Conservation (phyloP, 2,888 invertebrate genomes). For the Cantharis lateralis region DNA sequence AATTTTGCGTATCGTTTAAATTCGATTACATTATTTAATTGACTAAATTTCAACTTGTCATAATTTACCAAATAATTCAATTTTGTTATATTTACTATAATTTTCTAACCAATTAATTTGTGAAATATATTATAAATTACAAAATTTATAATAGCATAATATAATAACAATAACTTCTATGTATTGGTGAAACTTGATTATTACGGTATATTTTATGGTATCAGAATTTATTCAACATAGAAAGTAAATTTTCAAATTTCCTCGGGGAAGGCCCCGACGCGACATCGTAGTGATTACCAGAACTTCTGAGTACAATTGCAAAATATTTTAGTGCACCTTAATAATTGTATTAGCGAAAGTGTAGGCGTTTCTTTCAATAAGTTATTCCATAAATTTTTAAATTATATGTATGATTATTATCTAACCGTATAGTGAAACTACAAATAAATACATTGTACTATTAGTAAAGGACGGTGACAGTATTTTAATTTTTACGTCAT, state of each 20-base stretch:
- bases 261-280: background rate
- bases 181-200: background rate
- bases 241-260: background rate
- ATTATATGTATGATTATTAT: background rate
- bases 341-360: background rate
- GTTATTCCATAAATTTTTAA: background rate
- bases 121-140: background rate
- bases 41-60: background rate
- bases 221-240: background rate
- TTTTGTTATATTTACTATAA: background rate
- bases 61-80: background rate
- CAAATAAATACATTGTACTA: background rate
- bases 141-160: background rate
- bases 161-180: background rate
- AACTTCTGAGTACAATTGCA: background rate
- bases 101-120: background rate
- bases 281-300: background rate
- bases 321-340: background rate
- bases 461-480: background rate
- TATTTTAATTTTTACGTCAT: background rate
- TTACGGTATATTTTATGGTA: background rate
- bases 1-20: background rate
- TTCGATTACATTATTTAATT: background rate
- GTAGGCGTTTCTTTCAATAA: background rate
- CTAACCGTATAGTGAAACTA: background rate